Conservation (phyloP, 2,888 invertebrate genomes). For the Dioctria rufipes region DNA sequence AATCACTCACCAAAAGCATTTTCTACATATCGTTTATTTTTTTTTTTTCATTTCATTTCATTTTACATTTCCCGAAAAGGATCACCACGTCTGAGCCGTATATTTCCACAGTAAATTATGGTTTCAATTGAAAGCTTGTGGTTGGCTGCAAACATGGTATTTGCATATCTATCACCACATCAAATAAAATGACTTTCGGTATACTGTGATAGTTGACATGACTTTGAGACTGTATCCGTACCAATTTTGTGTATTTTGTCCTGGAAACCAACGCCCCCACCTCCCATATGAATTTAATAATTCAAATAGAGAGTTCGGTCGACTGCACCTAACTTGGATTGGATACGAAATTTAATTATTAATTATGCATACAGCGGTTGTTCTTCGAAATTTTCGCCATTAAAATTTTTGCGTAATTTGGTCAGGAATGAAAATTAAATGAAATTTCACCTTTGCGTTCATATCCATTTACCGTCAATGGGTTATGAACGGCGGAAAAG, state of each 20-base stretch:
- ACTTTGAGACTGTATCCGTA: slow-evolving; percentile 28
- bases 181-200: slow-evolving; percentile 31
- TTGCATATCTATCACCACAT: slow-evolving; percentile 44
- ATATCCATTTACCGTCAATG: too few relatives aligned
- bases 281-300: slow-evolving; percentile 22
- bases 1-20: too few relatives aligned
- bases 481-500: too few relatives aligned
- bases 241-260: slow-evolving; percentile 8
- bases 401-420: slow-evolving; percentile 21
- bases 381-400: slow-evolving; percentile 1
- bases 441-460: neutral
- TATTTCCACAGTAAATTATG: slow-evolving; percentile 24
- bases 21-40: too few relatives aligned
- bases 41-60: too few relatives aligned
- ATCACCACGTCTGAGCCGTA: slow-evolving; percentile 17
- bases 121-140: slow-evolving; percentile 38
- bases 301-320: slow-evolving; percentile 29
- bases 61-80: neutral
- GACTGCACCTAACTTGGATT: slow-evolving; percentile 13
- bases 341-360: slow-evolving; percentile 5
- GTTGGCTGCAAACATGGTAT: slow-evolving; percentile 2
- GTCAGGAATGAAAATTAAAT: neutral
- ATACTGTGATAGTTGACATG: slow-evolving; percentile 12
- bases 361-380: neutral
- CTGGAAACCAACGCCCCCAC: too few relatives aligned